Base-by-base conservation (phyloP, 2,797 vertebrate genomes). In the Xiphophorus birchmanni region DNA sequence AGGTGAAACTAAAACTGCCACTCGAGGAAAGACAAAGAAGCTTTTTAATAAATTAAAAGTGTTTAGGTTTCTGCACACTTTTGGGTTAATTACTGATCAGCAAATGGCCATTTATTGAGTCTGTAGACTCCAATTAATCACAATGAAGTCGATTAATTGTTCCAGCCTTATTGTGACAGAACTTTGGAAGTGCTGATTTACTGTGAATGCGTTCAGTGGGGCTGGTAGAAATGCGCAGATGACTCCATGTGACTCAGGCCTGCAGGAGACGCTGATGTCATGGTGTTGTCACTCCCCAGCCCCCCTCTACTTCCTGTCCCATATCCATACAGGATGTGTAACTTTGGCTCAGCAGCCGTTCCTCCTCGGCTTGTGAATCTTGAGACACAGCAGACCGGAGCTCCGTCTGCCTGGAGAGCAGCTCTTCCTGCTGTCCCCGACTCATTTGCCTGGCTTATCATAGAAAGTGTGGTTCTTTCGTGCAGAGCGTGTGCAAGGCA, bases 381-480 rank as follows among this genome's bases (percentile, higher is more conserved):
- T 0, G 47, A 21, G 32, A n/a, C 26, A 1, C 29, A 2, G 23
- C 11, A 10, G 54, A 52, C 40, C 48, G 45, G 42, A n/a, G 56
- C 63, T 1, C 29, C 4, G 8, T 54, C 52, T 79, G 6, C 67
- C 42, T 80, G 11, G 32, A 82, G 35, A 77, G 48, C 13, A 1
- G 26, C 4, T 35, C 47, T 5, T 47, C 69, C 5, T 73, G 54
- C 74, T 85, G 74, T 76, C 67, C 80, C 77, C 44, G 65, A 67
- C 78, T 91, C 75, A 91, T 90, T 91, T 89, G 77, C 82, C 75
- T 91, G 73, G 44, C 82, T 76, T 85, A 88, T 90, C 82, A 0
- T 0, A 32, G 29, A 75, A 78, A 80, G 52, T 81, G 58, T 12
- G 15, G 29, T 80, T 85, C 54, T 47, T 48, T 50, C 48, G 8